A percentile compares a stretch with the other conserved stretches of the same genome.
Evolutionary conservation across 2,888 invertebrate genomes (phyloP).

Genomic region (Plebejus melissa): DNA sequence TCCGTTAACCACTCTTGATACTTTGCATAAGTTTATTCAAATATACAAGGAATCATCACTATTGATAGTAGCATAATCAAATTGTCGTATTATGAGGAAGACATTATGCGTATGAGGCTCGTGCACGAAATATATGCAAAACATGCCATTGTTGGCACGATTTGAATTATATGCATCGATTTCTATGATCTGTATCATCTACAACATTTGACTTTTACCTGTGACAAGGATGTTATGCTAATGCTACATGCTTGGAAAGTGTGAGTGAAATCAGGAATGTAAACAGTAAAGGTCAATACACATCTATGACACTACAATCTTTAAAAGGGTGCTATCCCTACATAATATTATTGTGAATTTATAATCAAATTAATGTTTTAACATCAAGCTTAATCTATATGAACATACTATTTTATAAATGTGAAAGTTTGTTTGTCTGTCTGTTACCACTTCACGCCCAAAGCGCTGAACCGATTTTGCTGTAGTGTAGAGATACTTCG

Average conservation of each 20-base stretch:
- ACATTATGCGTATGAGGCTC: constrained; percentile 35
- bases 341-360: too few relatives aligned
- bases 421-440: too few relatives aligned
- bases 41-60: constrained; percentile 26
- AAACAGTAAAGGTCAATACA: background rate
- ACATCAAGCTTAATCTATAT: too few relatives aligned
- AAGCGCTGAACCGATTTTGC: too few relatives aligned
- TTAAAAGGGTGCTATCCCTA: background rate
- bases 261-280: background rate
- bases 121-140: constrained; percentile 43
- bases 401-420: too few relatives aligned
- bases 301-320: background rate
- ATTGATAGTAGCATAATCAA: constrained; percentile 29
- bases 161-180: constrained; percentile 41
- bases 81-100: constrained; percentile 29
- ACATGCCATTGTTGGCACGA: constrained; percentile 40
- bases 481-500: too few relatives aligned
- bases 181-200: constrained; percentile 29
- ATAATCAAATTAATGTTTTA: too few relatives aligned
- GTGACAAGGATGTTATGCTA: constrained; percentile 27
- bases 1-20: background rate
- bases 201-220: constrained; percentile 28
- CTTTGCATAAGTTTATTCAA: constrained; percentile 10
- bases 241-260: constrained; percentile 20
- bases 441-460: too few relatives aligned